A percentile compares a stretch with the other conserved stretches of the same genome.
These are phyloP conservation scores for Serranochromis macrocephalus DNA, from an alignment of 2,113 vertebrate species.

Conservation along the genomic window DNA sequence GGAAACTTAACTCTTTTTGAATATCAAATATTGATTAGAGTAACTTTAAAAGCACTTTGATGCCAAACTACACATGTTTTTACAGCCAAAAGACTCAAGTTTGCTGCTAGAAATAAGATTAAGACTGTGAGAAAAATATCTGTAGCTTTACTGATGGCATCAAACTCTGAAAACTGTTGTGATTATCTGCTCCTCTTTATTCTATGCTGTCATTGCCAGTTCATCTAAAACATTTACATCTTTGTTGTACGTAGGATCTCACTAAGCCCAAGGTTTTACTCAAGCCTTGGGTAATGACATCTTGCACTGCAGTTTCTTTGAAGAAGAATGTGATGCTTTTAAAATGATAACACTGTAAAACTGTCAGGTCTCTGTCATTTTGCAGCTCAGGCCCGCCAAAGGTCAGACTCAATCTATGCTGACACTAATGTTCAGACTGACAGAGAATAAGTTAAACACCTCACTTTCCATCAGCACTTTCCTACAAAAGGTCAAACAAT, in stretches of 20 bases:
- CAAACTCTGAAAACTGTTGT: neutral
- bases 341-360: neutral
- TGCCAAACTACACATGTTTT: neutral
- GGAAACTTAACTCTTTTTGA: neutral
- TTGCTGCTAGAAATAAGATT: neutral
- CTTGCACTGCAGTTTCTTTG: neutral
- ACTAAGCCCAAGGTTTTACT: neutral
- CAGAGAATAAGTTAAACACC: constrained; percentile 21
- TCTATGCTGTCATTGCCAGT: neutral
- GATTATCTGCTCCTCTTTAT: neutral
- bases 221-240: neutral
- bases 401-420: neutral
- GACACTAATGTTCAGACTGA: constrained; percentile 1
- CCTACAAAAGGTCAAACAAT: constrained; percentile 36
- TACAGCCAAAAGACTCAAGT: neutral
- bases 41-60: neutral
- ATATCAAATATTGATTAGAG: neutral
- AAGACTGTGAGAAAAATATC: neutral
- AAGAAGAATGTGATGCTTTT: neutral
- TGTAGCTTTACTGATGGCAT: neutral
- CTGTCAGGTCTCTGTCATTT: neutral
- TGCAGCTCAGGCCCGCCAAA: neutral
- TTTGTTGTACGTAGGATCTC: neutral
- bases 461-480: constrained; percentile 17
- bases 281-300: neutral